Conservation (phyloP, 2,888 invertebrate species). For the Atethmia centrago region DNA sequence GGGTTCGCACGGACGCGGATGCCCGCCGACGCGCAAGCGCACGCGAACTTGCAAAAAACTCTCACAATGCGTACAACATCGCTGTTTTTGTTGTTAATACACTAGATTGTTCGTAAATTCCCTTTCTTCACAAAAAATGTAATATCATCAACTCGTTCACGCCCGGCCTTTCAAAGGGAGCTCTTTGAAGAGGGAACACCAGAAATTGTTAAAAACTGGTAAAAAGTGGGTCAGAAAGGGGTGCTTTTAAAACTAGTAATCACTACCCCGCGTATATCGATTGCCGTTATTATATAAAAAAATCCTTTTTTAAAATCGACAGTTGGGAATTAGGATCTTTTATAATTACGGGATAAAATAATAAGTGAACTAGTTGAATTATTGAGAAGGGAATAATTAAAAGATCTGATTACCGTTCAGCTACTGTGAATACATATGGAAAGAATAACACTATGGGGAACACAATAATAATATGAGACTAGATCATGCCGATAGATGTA, state of each 20-base stretch:
- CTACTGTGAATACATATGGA: not conserved
- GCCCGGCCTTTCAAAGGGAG: slow-evolving; percentile 89
- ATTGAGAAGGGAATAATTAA: slow-evolving; percentile 72
- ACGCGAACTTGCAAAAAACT: slow-evolving; percentile 89
- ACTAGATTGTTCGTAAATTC: slow-evolving; percentile 90
- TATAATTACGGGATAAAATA: slow-evolving; percentile 80
- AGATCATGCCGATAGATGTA: too few species aligned
- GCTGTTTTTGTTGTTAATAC: slow-evolving; percentile 90
- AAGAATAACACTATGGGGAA: not conserved
- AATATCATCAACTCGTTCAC: slow-evolving; percentile 91
- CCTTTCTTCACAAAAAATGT: slow-evolving; percentile 88
- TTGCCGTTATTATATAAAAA: slow-evolving; percentile 89
- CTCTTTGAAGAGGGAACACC: slow-evolving; percentile 86
- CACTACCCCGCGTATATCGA: slow-evolving; percentile 88
- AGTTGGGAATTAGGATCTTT: slow-evolving; percentile 84
- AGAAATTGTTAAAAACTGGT: slow-evolving; percentile 89
- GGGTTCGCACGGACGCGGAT: slow-evolving; percentile 88
- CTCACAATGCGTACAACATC: slow-evolving; percentile 86
- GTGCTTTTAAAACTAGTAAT: slow-evolving; percentile 90
- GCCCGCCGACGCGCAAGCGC: slow-evolving; percentile 90
- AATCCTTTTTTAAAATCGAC: slow-evolving; percentile 81
- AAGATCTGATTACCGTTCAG: slow-evolving; percentile 65
- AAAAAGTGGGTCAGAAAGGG: slow-evolving; percentile 91
- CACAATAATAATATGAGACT: not conserved
- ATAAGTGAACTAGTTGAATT: slow-evolving; percentile 74